Conservation (phyloP, 1,140 invertebrate genomes). For the Calosoma granatense region DNA sequence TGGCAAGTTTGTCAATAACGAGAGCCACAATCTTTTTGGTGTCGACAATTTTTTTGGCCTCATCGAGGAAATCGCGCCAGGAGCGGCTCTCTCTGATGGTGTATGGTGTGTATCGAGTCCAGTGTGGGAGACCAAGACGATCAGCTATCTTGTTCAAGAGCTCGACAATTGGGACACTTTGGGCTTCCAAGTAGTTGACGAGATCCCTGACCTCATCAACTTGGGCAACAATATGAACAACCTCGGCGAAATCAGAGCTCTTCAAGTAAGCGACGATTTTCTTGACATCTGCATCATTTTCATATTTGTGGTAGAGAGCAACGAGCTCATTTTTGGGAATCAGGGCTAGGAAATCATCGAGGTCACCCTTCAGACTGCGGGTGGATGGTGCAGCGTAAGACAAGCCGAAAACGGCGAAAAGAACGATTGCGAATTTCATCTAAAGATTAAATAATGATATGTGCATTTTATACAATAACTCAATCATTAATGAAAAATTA, state of each 20-base stretch:
- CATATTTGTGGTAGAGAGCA: slow-evolving; percentile 16
- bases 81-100: not conserved
- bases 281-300: slow-evolving; percentile 18
- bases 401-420: slow-evolving; percentile 17
- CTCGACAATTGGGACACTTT: not conserved
- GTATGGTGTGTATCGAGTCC: not conserved
- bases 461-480: too few species aligned
- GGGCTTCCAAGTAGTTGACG: slow-evolving; percentile 11
- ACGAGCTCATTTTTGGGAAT: slow-evolving; percentile 18
- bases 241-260: slow-evolving; percentile 15
- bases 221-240: slow-evolving; percentile 14
- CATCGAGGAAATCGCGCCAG: slow-evolving; percentile 10
- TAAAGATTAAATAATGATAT: slow-evolving; percentile 7
- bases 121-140: not conserved
- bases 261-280: slow-evolving; percentile 17
- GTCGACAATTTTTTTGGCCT: slow-evolving; percentile 11
- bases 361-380: slow-evolving; percentile 14
- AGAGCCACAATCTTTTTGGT: slow-evolving; percentile 4
- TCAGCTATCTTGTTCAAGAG: not conserved
- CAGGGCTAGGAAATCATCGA: slow-evolving; percentile 18
- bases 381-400: slow-evolving; percentile 6
- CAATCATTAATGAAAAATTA: too few species aligned
- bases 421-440: slow-evolving; percentile 14
- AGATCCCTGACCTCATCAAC: slow-evolving; percentile 18
- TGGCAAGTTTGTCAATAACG: slow-evolving; percentile 16